Evolutionary conservation across 1,140 invertebrate species (phyloP).

Genomic region (Zaprionus kolodkinae): DNA sequence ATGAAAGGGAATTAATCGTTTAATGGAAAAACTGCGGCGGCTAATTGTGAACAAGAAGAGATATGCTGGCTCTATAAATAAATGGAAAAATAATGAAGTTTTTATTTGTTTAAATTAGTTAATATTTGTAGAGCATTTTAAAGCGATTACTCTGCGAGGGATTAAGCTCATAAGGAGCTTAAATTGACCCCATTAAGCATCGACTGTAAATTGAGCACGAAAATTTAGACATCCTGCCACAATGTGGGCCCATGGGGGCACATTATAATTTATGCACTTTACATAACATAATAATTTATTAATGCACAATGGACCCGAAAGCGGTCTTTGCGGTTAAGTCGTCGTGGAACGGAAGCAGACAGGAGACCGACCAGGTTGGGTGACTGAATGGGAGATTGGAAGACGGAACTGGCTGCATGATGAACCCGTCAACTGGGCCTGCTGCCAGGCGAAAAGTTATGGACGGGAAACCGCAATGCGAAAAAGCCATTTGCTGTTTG

Average conservation of each 20-base stretch:
- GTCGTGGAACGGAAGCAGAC: conserved; percentile 54
- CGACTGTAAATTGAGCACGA: conserved; percentile 11
- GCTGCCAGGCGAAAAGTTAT: conserved; percentile 9
- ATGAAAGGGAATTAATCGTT: background rate
- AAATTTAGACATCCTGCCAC: background rate
- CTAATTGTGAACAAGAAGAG: conserved; percentile 39
- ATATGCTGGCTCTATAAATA: conserved; percentile 48
- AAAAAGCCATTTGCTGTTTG: conserved; percentile 71
- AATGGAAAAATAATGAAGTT: conserved; percentile 19
- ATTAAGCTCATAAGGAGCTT: background rate
- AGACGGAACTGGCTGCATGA: conserved; percentile 29
- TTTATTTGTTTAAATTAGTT: background rate
- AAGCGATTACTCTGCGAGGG: background rate
- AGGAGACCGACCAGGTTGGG: conserved; percentile 13
- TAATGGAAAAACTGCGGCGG: conserved; percentile 13
- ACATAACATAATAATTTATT: conserved; percentile 65
- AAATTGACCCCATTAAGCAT: conserved; percentile 32
- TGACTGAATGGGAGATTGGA: background rate
- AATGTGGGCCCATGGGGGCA: background rate
- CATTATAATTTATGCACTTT: conserved; percentile 63
- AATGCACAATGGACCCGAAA: conserved; percentile 61
- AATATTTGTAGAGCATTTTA: background rate
- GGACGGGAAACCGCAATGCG: conserved; percentile 66
- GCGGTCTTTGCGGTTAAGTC: conserved; percentile 46
- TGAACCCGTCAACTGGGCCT: conserved; percentile 36